Evolutionary conservation across 2,113 vertebrate genomes (phyloP).

Genomic region (Macroglossus sobrinus): DNA sequence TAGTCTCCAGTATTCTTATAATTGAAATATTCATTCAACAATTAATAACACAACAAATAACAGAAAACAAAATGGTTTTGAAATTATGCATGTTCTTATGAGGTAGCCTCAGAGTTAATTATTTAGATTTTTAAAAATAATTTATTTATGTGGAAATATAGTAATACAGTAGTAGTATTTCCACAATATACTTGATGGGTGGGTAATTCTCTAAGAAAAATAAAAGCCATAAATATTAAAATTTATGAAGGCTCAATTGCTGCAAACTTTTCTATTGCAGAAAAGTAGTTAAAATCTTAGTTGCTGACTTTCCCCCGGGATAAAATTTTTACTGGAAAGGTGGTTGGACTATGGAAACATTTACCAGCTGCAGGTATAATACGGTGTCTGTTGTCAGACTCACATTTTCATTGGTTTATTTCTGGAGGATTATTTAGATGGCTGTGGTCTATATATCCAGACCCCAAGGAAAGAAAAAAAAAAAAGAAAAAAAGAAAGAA

Average conservation of each 20-base stretch:
- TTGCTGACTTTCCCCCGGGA: slow-evolving; percentile 82
- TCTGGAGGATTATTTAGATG: slow-evolving; percentile 90
- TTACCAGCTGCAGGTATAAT: slow-evolving; percentile 89
- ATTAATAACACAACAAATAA: background rate
- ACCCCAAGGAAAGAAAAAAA: slow-evolving; percentile 77
- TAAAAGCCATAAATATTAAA: slow-evolving; percentile 65
- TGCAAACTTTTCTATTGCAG: slow-evolving; percentile 77
- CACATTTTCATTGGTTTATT: slow-evolving; percentile 87
- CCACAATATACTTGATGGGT: slow-evolving; percentile 59
- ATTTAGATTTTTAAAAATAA: slow-evolving; percentile 10
- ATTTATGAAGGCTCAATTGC: slow-evolving; percentile 71
- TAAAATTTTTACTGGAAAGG: slow-evolving; percentile 88
- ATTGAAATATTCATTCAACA: background rate
- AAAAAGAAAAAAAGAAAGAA: background rate
- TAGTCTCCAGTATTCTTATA: background rate
- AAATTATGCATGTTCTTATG: slow-evolving; percentile 32
- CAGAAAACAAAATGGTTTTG: background rate
- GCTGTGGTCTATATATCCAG: slow-evolving; percentile 85
- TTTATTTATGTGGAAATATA: background rate
- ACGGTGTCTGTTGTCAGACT: slow-evolving; percentile 85
- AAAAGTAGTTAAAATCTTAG: slow-evolving; percentile 86
- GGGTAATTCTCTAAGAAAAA: slow-evolving; percentile 64
- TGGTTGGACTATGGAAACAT: slow-evolving; percentile 87
- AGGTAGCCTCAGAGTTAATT: slow-evolving; percentile 12
- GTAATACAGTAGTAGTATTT: slow-evolving; percentile 46